Conservation (phyloP, 2,888 invertebrate genomes). For the Apomyelois bistriatella region DNA sequence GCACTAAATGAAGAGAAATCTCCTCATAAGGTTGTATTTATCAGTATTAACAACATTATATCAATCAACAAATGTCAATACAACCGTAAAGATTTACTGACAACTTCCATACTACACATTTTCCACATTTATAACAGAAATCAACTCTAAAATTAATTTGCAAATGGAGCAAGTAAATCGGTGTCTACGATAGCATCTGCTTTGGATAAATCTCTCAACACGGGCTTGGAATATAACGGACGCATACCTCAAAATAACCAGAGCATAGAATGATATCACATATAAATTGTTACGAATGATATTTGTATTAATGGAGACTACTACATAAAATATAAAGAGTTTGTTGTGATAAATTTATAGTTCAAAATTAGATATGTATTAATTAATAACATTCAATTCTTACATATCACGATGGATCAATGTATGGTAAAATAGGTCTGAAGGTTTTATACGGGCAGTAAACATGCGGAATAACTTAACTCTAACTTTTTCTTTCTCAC, state of each 20-base stretch:
- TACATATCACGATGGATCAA: too few relatives aligned
- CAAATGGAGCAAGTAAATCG: constrained; percentile 41
- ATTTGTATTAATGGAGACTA: too few relatives aligned
- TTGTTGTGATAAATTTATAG: too few relatives aligned
- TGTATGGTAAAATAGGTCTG: too few relatives aligned
- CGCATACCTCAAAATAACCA: constrained; percentile 9
- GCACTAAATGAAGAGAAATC: neutral
- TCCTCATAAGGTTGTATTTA: neutral
- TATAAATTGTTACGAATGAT: too few relatives aligned
- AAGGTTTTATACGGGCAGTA: too few relatives aligned
- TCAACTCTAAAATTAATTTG: constrained; percentile 25
- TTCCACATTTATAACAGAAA: neutral
- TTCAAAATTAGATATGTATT: too few relatives aligned
- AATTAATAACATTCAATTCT: too few relatives aligned
- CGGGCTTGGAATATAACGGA: constrained; percentile 39
- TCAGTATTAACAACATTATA: neutral
- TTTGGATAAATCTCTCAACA: constrained; percentile 64
- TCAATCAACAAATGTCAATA: neutral
- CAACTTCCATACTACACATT: neutral
- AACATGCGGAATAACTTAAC: too few relatives aligned
- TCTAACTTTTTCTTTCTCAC: too few relatives aligned
- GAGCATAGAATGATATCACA: neutral
- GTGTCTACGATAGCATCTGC: constrained; percentile 34
- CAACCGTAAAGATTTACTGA: constrained; percentile 9
- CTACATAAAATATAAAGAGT: too few relatives aligned